These are phyloP conservation scores for Oncorhynchus keta DNA, from an alignment of 2,113 vertebrate genomes.

Conservation along the genomic window DNA sequence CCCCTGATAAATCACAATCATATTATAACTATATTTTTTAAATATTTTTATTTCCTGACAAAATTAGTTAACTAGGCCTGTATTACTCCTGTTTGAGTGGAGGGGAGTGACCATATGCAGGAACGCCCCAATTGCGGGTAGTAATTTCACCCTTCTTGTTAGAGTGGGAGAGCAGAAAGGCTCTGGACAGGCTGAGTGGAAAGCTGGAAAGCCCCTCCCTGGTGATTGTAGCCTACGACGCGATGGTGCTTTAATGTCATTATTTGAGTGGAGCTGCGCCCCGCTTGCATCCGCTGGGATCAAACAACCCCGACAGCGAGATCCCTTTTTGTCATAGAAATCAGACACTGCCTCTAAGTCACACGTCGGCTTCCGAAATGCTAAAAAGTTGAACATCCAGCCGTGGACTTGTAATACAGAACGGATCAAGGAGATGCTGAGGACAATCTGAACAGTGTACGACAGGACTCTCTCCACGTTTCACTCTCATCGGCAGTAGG, in stretches of 20 bases:
- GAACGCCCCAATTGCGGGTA: too few relatives aligned
- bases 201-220: constrained; percentile 61
- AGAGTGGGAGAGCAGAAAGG: constrained; percentile 9
- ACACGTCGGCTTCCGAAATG: constrained; percentile 53
- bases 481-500: neutral
- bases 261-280: constrained; percentile 65
- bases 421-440: constrained; percentile 15
- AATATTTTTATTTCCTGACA: too few relatives aligned
- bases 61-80: too few relatives aligned
- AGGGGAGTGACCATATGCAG: too few relatives aligned
- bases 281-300: constrained; percentile 54
- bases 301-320: constrained; percentile 51
- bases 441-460: constrained; percentile 47
- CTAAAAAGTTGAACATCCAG: constrained; percentile 57
- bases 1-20: too few relatives aligned
- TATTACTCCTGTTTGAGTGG: neutral
- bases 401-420: constrained; percentile 30
- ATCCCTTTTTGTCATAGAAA: constrained; percentile 69
- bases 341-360: constrained; percentile 48
- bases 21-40: too few relatives aligned
- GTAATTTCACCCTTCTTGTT: neutral
- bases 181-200: constrained; percentile 8
- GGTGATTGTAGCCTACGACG: constrained; percentile 32
- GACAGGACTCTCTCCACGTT: neutral
- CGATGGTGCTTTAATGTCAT: constrained; percentile 67